Evolutionary conservation across 1,140 invertebrate species (phyloP), one percentile per base, ranked within the genome.

Genomic region (Hycleus phaleratus): DNA sequence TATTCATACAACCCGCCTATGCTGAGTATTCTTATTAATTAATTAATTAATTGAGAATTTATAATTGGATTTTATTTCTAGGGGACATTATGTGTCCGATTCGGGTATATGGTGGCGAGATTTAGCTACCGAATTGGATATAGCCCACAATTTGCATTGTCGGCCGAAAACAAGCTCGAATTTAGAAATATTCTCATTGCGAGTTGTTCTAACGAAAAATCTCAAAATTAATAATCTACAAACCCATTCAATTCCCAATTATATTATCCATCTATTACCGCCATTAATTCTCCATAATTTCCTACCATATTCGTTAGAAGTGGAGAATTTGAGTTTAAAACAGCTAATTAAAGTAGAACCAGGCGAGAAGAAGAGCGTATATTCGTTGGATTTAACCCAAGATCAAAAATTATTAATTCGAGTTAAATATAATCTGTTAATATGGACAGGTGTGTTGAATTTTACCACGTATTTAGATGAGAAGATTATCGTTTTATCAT

Each of bases 81-180:
- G 78, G 58, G 83, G 82, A 52, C 85, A 86, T 70, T 80, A 85
- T 65, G 79, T 86, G 0, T 86, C 85, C 42, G 79, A 81, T 6
- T 80, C 80, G 59, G 83, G 84, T 7, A 80, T 91, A 8, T 91
- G 86, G 82, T 93, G 90, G 90, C 84, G 83, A 74, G 88, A 92
- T 58, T 74, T 91, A 46, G 81, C 81, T 1, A 79, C 79, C 4
- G 82, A 84, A 63, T 74, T 82, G 48, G 83, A 81, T 40, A 75
- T 71, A 1, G 73, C 82, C 0, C 78, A 79, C 49, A 81, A 87
- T 61, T 72, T 88, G 32, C 76, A 78, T 44, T 88, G 86, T 62
- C 74, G 80, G 32, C 75, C 80, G 3, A 84, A 86, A 67, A 78
- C 75, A 18, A 75, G 75, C 26, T 63, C 65, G 9, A 77, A 80